Evolutionary conservation across 2,888 invertebrate genomes (phyloP).

Genomic region (Lithophane leautieri): DNA sequence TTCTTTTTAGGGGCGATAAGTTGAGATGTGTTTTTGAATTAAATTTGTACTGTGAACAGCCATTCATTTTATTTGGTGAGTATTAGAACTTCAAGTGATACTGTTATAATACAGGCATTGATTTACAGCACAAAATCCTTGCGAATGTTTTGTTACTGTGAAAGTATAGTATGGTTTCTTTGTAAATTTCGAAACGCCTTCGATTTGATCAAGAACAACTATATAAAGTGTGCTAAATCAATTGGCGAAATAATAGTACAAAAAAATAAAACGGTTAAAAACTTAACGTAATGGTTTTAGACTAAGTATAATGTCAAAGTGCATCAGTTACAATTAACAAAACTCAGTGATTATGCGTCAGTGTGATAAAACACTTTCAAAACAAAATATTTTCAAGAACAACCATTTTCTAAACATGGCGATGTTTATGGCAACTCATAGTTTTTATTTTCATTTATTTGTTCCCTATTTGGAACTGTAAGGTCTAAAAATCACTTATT

Average conservation of each 20-base stretch:
- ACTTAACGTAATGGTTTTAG: neutral
- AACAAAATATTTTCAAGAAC: neutral
- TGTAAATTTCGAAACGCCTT: neutral
- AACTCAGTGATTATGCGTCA: neutral
- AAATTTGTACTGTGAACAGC: neutral
- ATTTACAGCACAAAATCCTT: neutral
- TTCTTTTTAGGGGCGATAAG: neutral
- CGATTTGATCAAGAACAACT: neutral
- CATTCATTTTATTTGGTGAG: neutral
- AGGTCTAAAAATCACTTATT: neutral
- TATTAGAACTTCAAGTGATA: neutral
- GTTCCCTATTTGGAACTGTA: neutral
- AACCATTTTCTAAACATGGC: neutral
- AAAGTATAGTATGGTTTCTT: neutral
- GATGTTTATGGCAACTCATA: neutral
- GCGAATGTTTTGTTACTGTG: slow-evolving; percentile 5
- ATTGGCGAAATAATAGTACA: neutral
- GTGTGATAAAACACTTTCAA: neutral
- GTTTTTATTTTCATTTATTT: neutral
- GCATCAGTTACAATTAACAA: neutral
- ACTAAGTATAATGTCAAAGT: slow-evolving; percentile 2
- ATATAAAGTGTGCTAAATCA: neutral
- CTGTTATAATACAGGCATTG: neutral
- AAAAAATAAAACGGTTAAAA: neutral
- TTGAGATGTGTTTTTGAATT: neutral